Percentiles rank a stretch among this genome's conserved stretches.
phyloP scores from a whole-genome alignment of 2,888 invertebrate genomes.

The Pterobdella sp. region DNA sequence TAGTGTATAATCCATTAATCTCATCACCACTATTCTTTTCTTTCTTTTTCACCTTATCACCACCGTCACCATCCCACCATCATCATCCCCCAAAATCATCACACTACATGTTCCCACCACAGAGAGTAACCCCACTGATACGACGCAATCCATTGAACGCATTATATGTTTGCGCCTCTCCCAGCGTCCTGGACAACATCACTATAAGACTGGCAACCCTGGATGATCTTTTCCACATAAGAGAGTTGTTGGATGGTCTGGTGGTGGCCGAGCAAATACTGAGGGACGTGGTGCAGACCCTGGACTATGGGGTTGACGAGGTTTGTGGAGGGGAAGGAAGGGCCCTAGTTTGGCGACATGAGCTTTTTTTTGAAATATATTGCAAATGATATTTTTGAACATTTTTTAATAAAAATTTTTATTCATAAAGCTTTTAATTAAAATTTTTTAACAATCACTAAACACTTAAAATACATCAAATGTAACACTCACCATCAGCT shows the following conservation, averaged over 20 bases:
- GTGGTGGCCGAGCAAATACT: slow-evolving; percentile 42
- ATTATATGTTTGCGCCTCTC: slow-evolving; percentile 50
- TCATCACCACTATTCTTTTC: background rate
- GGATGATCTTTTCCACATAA: slow-evolving; percentile 42
- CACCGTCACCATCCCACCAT: background rate
- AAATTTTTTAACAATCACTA: too few relatives aligned
- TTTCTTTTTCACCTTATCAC: background rate
- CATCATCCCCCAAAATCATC: background rate
- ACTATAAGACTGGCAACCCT: slow-evolving; percentile 42
- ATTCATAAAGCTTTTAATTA: too few relatives aligned
- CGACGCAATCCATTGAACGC: slow-evolving; percentile 49
- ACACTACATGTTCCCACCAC: background rate
- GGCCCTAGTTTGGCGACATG: slow-evolving; percentile 31
- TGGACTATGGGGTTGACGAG: slow-evolving; percentile 20
- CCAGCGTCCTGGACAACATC: slow-evolving; percentile 48
- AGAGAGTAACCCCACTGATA: slow-evolving; percentile 49
- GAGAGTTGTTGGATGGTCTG: slow-evolving; percentile 42
- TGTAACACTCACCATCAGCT: too few relatives aligned
- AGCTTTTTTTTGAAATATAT: background rate
- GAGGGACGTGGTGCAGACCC: slow-evolving; percentile 43
- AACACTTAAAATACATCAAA: too few relatives aligned
- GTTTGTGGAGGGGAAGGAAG: slow-evolving; percentile 30
- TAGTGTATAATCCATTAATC: too few relatives aligned
- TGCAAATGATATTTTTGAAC: too few relatives aligned
- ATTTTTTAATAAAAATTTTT: too few relatives aligned